These are phyloP conservation scores for Caenorhabditis afra DNA, from an alignment of 2,888 invertebrate genomes.

Conservation along the genomic window DNA sequence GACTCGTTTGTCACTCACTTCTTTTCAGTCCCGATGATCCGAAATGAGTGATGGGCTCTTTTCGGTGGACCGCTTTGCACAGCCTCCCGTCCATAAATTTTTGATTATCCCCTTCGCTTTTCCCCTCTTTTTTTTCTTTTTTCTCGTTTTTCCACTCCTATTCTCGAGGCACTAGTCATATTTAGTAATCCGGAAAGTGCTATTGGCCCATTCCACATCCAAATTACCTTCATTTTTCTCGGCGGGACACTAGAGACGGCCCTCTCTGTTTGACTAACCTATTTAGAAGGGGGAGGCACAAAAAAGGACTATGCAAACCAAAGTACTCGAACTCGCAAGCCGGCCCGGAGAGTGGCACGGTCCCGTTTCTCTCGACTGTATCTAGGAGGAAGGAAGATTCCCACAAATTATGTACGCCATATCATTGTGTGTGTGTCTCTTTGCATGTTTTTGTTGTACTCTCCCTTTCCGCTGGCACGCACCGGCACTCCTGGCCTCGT, in stretches of 20 bases:
- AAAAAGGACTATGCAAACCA: slow-evolving; percentile 46
- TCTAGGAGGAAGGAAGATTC: slow-evolving; percentile 41
- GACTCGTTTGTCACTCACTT: slow-evolving; percentile 49
- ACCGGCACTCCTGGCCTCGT: slow-evolving; percentile 15
- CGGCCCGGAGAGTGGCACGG: slow-evolving; percentile 18
- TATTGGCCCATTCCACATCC: slow-evolving; percentile 23
- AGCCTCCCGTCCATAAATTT: slow-evolving; percentile 43
- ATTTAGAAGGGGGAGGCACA: slow-evolving; percentile 35
- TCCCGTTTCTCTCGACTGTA: slow-evolving; percentile 20
- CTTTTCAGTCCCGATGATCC: slow-evolving; percentile 53
- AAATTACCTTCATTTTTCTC: slow-evolving; percentile 52
- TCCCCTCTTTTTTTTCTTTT: not conserved
- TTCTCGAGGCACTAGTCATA: slow-evolving; percentile 16
- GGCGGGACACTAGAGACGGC: not conserved
- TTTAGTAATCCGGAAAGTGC: slow-evolving; percentile 45
- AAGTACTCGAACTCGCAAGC: slow-evolving; percentile 42
- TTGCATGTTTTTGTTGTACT: slow-evolving; percentile 32
- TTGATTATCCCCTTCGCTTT: slow-evolving; percentile 42
- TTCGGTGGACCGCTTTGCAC: slow-evolving; percentile 19
- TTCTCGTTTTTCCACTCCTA: not conserved
- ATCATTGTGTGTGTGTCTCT: slow-evolving; percentile 28
- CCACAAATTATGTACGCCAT: slow-evolving; percentile 48
- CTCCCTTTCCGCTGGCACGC: slow-evolving; percentile 31
- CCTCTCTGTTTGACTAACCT: slow-evolving; percentile 51
- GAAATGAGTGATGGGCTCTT: slow-evolving; percentile 52